phyloP scores from a whole-genome alignment of 2,888 invertebrate genomes.

The Desoria tigrina region DNA sequence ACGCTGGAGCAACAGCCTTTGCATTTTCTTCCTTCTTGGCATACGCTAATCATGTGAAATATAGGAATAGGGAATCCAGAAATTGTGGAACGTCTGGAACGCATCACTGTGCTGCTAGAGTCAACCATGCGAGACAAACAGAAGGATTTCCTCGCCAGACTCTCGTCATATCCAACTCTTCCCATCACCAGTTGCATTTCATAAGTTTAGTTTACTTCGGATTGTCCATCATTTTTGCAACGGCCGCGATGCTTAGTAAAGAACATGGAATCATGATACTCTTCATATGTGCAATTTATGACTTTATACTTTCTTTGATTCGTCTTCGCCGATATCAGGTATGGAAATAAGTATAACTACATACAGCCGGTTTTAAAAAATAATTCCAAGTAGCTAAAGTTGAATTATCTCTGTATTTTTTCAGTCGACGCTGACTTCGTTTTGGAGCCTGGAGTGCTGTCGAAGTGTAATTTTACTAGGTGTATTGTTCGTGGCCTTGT shows the following conservation, averaged over 20 bases:
- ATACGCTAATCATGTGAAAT: conserved; percentile 75
- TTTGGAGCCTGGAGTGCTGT: conserved; percentile 41
- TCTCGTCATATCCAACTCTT: conserved; percentile 6
- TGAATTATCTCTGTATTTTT: conserved; percentile 1
- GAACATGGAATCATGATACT: conserved; percentile 93
- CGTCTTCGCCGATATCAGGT: conserved; percentile 48
- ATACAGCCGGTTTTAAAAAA: conserved; percentile 5
- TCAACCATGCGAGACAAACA: not conserved
- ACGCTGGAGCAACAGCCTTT: conserved; percentile 86
- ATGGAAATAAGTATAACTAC: conserved; percentile 21
- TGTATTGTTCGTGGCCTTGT: conserved; percentile 42
- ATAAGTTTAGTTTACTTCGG: conserved; percentile 64
- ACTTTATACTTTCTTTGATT: conserved; percentile 63
- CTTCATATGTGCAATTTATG: conserved; percentile 85
- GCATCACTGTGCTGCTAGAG: not conserved
- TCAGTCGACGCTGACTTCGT: conserved; percentile 12
- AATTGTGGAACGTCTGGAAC: not conserved
- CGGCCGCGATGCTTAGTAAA: conserved; percentile 86
- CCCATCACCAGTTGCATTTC: conserved; percentile 9
- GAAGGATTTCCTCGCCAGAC: not conserved
- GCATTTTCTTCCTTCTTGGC: conserved; percentile 83
- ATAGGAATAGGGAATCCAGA: conserved; percentile 41
- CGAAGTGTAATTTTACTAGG: conserved; percentile 47
- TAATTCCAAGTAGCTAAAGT: not conserved
- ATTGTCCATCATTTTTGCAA: conserved; percentile 63